Conservation (phyloP, 2,797 vertebrate genomes). For the Astyanax mexicanus region DNA sequence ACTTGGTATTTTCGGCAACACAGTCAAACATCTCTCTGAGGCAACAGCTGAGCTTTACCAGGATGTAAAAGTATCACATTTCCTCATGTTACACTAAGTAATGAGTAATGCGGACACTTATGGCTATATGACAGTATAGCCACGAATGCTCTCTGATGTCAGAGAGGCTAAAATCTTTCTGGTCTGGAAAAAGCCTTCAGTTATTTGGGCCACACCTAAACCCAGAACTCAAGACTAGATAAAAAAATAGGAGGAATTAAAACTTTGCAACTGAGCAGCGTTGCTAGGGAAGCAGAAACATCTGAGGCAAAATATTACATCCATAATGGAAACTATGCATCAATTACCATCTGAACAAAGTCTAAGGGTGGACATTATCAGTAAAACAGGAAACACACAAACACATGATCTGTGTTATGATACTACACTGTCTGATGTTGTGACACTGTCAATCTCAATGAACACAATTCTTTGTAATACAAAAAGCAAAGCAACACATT, state of each 20-base stretch:
- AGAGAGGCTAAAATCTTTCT: background rate
- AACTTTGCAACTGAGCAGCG: background rate
- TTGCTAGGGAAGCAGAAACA: background rate
- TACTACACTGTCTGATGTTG: no score
- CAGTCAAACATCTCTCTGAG: background rate
- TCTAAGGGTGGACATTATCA: no score
- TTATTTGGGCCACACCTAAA: no score
- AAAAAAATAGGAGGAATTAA: background rate
- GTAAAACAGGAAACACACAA: no score
- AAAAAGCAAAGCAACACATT: no score
- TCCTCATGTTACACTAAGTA: background rate
- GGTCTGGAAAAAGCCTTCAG: background rate
- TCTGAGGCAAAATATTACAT: background rate
- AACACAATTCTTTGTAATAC: no score
- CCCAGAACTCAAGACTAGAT: no score
- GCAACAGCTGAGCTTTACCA: background rate
- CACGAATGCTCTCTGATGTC: background rate
- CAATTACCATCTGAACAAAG: background rate
- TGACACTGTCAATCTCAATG: no score
- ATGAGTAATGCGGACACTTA: background rate
- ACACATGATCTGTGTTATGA: no score
- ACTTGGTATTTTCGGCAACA: no score
- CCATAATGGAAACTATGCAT: background rate
- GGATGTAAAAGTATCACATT: background rate
- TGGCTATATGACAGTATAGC: background rate